Evolutionary conservation across 2,888 invertebrate genomes (phyloP).

Genomic region (Smittia sp.): DNA sequence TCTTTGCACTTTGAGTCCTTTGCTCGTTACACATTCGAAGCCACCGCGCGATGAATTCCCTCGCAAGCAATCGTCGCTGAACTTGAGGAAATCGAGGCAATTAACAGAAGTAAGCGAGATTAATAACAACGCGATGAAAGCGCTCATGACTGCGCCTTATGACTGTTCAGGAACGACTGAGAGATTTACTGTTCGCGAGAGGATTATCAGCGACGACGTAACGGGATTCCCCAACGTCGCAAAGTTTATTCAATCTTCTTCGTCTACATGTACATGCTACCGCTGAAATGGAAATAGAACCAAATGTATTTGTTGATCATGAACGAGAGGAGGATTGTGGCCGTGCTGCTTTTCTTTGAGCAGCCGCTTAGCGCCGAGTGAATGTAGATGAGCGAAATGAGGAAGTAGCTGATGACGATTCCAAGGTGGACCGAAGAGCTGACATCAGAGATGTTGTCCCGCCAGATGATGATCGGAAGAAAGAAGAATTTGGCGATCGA

Average conservation of each 20-base stretch:
- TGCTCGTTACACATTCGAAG: neutral
- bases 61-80: neutral
- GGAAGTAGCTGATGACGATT: conserved; percentile 64
- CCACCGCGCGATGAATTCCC: neutral
- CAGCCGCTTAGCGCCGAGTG: conserved; percentile 52
- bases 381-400: conserved; percentile 62
- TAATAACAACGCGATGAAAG: neutral
- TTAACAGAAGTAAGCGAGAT: neutral
- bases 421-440: conserved; percentile 55
- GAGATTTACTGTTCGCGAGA: too few species aligned
- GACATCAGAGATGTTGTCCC: conserved; percentile 51
- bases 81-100: neutral
- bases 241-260: too few species aligned
- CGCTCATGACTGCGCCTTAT: too few species aligned
- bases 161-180: too few species aligned
- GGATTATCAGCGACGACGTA: too few species aligned
- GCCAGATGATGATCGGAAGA: conserved; percentile 65
- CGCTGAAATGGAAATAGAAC: conserved; percentile 2
- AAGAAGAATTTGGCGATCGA: conserved; percentile 61
- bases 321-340: conserved; percentile 14
- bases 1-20: neutral
- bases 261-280: neutral
- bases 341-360: conserved; percentile 9
- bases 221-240: too few species aligned
- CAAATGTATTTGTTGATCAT: conserved; percentile 36